Percentiles rank a stretch among this genome's conserved stretches.
These are phyloP conservation scores for Drosophila neoperkinsi DNA, from an alignment of 2,888 invertebrate genomes.

Conservation along the genomic window DNA sequence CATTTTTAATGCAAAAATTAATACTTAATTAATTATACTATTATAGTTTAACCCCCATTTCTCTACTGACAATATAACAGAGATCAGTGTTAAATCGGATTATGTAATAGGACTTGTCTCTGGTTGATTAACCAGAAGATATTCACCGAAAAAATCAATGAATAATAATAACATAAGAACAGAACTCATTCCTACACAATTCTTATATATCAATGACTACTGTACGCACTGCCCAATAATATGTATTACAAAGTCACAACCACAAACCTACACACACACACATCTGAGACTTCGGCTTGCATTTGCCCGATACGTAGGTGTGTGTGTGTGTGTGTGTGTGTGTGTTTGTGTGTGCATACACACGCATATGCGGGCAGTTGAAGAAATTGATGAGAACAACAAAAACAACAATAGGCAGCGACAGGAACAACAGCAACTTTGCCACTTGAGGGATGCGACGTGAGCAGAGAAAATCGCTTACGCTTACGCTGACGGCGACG, in stretches of 20 bases:
- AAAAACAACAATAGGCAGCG: constrained; percentile 12
- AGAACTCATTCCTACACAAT: not conserved
- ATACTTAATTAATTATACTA: not conserved
- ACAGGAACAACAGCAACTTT: constrained; percentile 15
- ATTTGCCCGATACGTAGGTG: constrained; percentile 1
- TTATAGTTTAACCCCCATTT: not conserved
- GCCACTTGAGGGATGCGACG: constrained; percentile 49
- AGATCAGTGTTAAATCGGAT: not conserved
- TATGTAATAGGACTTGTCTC: not conserved
- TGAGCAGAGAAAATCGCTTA: not conserved
- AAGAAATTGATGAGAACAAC: constrained; percentile 32
- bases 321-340: not conserved
- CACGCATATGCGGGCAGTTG: constrained; percentile 31
- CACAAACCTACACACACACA: constrained; percentile 47
- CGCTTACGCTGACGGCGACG: not conserved
- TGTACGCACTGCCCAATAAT: constrained; percentile 59
- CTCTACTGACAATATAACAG: not conserved
- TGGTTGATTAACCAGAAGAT: not conserved
- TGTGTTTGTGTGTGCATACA: not conserved
- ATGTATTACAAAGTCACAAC: constrained; percentile 56
- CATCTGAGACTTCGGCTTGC: constrained; percentile 62
- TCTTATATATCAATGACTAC: not conserved
- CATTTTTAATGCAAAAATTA: not conserved
- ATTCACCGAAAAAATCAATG: not conserved
- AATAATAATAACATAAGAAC: not conserved